Base-by-base conservation (phyloP, 1,140 invertebrate species). In the Drosophila miranda region DNA sequence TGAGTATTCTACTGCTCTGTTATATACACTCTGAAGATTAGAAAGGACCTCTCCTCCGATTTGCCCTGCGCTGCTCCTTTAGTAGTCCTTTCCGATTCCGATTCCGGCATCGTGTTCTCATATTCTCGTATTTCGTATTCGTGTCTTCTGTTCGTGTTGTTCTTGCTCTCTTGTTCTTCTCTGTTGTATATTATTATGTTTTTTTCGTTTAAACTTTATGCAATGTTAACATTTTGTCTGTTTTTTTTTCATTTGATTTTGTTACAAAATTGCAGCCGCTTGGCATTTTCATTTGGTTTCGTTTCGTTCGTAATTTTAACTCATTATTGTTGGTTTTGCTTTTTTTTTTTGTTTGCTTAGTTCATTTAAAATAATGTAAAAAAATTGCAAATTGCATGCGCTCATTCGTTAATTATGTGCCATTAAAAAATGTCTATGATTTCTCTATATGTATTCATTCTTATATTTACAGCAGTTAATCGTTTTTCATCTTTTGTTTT, bases 21-120 rank as follows among this genome's bases (percentile, higher is more conserved):
- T 90, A 89, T 90, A 66, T 90, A 90, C 86, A 90, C 78, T 89
- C 88, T 75, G 80, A 89, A 78, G 82, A 81, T 80, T 80, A 71
- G 67, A 66, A 68, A 71, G 51, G 56, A 73, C 64, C 77, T 68
- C 68, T 75, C 53, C 62, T 69, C 58, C 62, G 53, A 68, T 46
- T 63, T 62, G 70, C 34, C 30, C 30, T 38, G 11, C 9, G 3
- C 34, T 8, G 26, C 69, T 72, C 64, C 45, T 49, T 46, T 81
- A 61, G 60, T 49, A 56, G 57, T 59, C 51, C 60, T 71, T 70
- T 70, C 78, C 57, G 67, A 72, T 75, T 60, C 62, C 73, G 58
- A 19, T 19, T 19, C 19, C 19, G 19, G 66, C 69, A 53, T 61
- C 56, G 58, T 48, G 34, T 59, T 62, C 70, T 26, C 28, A 19